Evolutionary conservation across 1,140 invertebrate species (phyloP).

Genomic region (Forficula auricularia): DNA sequence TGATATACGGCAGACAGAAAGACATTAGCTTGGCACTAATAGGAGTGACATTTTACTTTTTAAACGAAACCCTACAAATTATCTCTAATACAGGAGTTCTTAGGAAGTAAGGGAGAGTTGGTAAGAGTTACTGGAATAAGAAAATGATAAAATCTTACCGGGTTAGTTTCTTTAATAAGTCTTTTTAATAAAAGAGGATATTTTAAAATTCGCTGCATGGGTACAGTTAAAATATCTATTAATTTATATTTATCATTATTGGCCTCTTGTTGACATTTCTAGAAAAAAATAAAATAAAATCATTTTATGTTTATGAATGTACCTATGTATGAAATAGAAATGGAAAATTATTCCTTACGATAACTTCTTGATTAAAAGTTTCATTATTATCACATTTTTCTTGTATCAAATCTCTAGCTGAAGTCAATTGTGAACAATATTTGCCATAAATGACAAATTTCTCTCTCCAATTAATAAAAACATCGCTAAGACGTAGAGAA

Average conservation of each 20-base stretch:
- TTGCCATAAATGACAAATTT: conserved; percentile 85
- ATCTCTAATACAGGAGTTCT: too few species aligned
- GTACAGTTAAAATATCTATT: conserved; percentile 84
- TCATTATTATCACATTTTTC: conserved; percentile 50
- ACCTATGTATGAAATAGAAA: conserved; percentile 19
- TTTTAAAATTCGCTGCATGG: conserved; percentile 94
- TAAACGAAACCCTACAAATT: too few species aligned
- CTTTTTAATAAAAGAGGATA: conserved; percentile 89
- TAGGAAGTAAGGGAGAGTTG: too few species aligned
- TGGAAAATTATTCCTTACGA: conserved; percentile 22
- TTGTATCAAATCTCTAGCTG: conserved; percentile 57
- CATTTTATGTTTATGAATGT: conserved; percentile 25
- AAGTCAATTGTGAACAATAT: conserved; percentile 82
- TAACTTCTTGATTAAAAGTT: conserved; percentile 35
- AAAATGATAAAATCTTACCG: conserved; percentile 42
- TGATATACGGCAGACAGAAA: too few species aligned
- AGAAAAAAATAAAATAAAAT: conserved; percentile 26
- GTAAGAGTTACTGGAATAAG: too few species aligned
- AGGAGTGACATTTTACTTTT: too few species aligned
- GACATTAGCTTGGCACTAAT: too few species aligned
- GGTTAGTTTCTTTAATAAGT: conserved; percentile 75
- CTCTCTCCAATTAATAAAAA: conserved; percentile 79
- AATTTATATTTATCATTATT: conserved; percentile 91
- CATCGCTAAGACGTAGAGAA: conserved; percentile 38
- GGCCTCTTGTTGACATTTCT: conserved; percentile 81